These are phyloP conservation scores for Troides oblongomaculatus DNA, from an alignment of 2,888 invertebrate species.

Conservation along the genomic window DNA sequence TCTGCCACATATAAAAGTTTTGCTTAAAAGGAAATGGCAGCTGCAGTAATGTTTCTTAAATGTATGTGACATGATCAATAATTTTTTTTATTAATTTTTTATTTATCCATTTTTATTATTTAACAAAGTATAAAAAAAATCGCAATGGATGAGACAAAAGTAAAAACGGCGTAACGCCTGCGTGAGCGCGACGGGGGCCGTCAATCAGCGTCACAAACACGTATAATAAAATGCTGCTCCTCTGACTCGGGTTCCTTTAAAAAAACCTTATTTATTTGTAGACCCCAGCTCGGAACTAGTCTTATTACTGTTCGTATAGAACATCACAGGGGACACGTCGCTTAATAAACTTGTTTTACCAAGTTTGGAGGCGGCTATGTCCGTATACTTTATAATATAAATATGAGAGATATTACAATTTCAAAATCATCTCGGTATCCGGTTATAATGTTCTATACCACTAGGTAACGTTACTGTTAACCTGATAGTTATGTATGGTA, in stretches of 20 bases:
- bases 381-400: background rate
- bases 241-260: conserved; percentile 32
- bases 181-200: conserved; percentile 49
- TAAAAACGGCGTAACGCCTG: conserved; percentile 48
- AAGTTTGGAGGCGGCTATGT: background rate
- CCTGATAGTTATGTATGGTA: too few relatives aligned
- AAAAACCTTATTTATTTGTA: conserved; percentile 31
- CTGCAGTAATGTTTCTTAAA: too few relatives aligned
- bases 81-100: too few relatives aligned
- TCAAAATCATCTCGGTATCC: background rate
- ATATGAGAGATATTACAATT: conserved; percentile 4
- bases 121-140: too few relatives aligned
- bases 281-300: conserved; percentile 18
- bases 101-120: too few relatives aligned
- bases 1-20: too few relatives aligned
- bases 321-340: conserved; percentile 4
- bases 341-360: conserved; percentile 13
- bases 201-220: conserved; percentile 52
- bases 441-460: background rate
- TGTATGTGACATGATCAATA: too few relatives aligned
- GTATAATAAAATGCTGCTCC: conserved; percentile 48
- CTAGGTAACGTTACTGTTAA: background rate
- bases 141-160: conserved; percentile 22
- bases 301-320: conserved; percentile 16
- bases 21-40: too few relatives aligned